Evolutionary conservation across 2,113 vertebrate species (phyloP).

Genomic region (Urocitellus parryii): DNA sequence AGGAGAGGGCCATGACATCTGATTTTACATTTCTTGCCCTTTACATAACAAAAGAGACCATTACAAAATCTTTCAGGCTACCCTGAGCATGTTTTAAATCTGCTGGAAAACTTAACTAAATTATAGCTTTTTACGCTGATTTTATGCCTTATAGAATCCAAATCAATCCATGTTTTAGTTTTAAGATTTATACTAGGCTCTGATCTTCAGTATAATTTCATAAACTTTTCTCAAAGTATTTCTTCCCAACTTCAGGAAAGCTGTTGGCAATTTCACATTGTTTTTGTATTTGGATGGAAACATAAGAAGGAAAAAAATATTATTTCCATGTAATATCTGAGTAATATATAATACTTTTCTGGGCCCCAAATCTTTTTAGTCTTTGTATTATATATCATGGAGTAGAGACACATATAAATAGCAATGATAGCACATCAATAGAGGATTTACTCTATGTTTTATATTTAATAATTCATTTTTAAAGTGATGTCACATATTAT

Average conservation of each 20-base stretch:
- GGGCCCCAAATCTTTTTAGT: not conserved
- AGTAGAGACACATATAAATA: not conserved
- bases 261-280: not conserved
- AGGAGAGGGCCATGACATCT: not conserved
- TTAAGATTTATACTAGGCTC: constrained; percentile 40
- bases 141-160: constrained; percentile 21
- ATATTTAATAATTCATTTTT: not conserved
- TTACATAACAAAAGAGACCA: constrained; percentile 53
- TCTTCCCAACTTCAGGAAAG: not conserved
- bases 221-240: not conserved
- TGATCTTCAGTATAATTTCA: constrained; percentile 11
- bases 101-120: constrained; percentile 62
- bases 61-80: constrained; percentile 50
- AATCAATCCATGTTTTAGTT: constrained; percentile 25
- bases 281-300: not conserved
- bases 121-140: constrained; percentile 61
- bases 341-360: not conserved
- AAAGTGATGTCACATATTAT: not conserved
- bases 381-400: not conserved
- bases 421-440: not conserved
- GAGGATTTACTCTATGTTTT: not conserved
- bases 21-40: constrained; percentile 59
- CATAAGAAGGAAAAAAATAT: not conserved
- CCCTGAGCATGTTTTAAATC: constrained; percentile 52
- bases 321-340: not conserved